Conservation (phyloP, 2,797 vertebrate species). For the Alosa sapidissima region DNA sequence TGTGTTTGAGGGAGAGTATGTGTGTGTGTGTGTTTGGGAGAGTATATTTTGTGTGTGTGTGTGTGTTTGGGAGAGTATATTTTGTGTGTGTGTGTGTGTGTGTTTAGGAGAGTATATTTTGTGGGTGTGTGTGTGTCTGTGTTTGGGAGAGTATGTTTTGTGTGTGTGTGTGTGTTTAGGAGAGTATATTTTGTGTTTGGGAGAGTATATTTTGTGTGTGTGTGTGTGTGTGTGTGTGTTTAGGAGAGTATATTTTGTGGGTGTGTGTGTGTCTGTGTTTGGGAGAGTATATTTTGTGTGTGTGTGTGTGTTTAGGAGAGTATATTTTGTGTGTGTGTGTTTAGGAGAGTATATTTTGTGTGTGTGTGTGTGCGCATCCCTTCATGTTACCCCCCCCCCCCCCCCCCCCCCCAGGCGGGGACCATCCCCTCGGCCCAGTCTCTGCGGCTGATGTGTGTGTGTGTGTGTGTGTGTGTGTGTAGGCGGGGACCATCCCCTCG, state of each 20-base stretch:
- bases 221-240: too few species aligned
- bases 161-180: not conserved
- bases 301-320: too few species aligned
- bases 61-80: not conserved
- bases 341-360: too few species aligned
- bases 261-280: too few species aligned
- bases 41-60: not conserved
- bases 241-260: too few species aligned
- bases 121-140: too few species aligned
- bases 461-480: not conserved
- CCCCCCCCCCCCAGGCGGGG: too few species aligned
- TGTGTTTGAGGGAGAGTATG: not conserved
- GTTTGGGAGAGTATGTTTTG: not conserved
- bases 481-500: slow-evolving; percentile 88
- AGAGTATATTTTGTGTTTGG: not conserved
- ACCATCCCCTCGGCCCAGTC: slow-evolving; percentile 93
- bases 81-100: not conserved
- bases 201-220: too few species aligned
- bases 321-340: too few species aligned
- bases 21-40: not conserved
- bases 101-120: not conserved
- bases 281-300: too few species aligned
- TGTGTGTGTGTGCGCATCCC: too few species aligned
- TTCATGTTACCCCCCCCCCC: too few species aligned
- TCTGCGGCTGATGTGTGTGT: slow-evolving; percentile 51